Conservation (phyloP, 2,113 vertebrate species). For the Rhegmatorhina hoffmannsi region DNA sequence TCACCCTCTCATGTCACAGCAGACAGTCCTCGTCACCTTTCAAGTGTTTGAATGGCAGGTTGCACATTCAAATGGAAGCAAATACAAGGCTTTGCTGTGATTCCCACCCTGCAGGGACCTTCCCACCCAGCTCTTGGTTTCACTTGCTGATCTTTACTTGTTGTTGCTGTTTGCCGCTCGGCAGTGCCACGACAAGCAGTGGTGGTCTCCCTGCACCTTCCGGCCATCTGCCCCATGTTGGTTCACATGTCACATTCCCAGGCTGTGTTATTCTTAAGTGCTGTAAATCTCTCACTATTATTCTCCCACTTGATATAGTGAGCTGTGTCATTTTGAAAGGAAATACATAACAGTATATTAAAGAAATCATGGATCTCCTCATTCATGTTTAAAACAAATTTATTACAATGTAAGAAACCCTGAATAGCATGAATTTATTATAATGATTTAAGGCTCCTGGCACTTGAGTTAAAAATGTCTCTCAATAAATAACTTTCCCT, state of each 20-base stretch:
- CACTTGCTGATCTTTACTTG: fast-evolving
- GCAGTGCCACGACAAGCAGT: fast-evolving
- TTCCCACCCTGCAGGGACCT: neutral
- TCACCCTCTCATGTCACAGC: fast-evolving
- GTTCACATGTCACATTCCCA: conserved; percentile 26
- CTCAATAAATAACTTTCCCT: conserved; percentile 81
- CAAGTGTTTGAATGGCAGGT: fast-evolving
- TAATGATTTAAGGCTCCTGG: conserved; percentile 80
- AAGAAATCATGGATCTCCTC: conserved; percentile 81
- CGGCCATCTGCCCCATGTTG: neutral
- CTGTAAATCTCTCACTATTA: conserved; percentile 75
- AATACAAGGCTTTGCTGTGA: fast-evolving
- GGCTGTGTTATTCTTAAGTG: conserved; percentile 58
- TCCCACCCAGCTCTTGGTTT: neutral
- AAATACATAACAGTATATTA: conserved; percentile 82
- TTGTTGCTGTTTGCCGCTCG: fast-evolving
- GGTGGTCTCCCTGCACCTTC: neutral
- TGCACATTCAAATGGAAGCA: neutral
- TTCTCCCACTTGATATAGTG: conserved; percentile 76
- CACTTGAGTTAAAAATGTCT: conserved; percentile 81
- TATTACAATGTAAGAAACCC: conserved; percentile 80
- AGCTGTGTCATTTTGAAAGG: conserved; percentile 79
- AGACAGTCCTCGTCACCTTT: fast-evolving
- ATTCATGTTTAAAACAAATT: conserved; percentile 83
- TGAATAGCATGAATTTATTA: conserved; percentile 83